phyloP scores from a whole-genome alignment of 2,113 vertebrate genomes.

The Psilopsiagon aurifrons region DNA sequence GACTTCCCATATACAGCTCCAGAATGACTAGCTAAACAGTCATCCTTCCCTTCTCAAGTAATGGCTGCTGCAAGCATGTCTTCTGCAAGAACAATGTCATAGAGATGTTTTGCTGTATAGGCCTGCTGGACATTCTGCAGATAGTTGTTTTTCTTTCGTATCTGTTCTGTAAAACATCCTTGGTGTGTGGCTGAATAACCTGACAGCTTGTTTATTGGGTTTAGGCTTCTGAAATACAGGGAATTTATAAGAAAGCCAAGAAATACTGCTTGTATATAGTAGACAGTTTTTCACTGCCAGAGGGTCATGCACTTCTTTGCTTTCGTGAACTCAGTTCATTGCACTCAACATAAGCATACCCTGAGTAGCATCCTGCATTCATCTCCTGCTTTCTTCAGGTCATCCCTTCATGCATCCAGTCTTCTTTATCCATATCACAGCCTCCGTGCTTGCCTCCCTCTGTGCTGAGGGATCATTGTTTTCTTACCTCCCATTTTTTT shows the following conservation, averaged over 20 bases:
- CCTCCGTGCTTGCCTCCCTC: background rate
- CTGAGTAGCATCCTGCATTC: background rate
- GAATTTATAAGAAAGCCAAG: background rate
- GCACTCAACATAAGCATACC: background rate
- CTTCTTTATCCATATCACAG: background rate
- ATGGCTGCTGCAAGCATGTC: background rate
- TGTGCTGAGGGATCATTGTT: background rate
- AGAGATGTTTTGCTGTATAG: background rate
- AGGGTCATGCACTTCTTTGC: background rate
- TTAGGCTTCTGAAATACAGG: background rate
- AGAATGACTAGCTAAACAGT: background rate
- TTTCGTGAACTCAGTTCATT: background rate
- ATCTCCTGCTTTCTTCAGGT: background rate
- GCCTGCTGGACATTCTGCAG: background rate
- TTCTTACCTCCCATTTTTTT: background rate
- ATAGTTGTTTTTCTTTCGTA: background rate
- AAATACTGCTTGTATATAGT: background rate
- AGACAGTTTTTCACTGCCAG: background rate
- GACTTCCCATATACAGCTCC: background rate
- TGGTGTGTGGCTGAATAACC: background rate
- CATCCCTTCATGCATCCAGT: background rate
- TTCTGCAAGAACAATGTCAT: accelerated
- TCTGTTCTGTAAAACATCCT: background rate
- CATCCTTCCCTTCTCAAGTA: background rate
- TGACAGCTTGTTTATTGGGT: background rate